Evolutionary conservation across 2,113 vertebrate species (phyloP).

Genomic region (Drymodes brunneopygia): DNA sequence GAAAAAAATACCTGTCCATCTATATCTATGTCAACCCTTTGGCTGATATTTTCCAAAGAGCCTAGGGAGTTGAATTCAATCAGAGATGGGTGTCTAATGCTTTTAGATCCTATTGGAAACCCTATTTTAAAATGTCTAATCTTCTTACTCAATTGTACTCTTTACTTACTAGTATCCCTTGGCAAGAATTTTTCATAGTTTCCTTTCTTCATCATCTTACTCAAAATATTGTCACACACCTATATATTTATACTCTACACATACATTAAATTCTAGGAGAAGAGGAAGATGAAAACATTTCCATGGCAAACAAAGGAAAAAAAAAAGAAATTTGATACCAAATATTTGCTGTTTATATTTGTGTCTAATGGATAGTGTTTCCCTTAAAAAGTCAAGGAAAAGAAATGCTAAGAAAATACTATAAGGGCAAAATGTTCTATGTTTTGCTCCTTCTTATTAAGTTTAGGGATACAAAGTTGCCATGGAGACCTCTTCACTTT

Average conservation of each 20-base stretch:
- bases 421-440: background rate
- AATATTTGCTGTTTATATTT: background rate
- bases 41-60: background rate
- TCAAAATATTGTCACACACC: background rate
- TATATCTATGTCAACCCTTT: background rate
- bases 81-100: background rate
- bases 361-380: background rate
- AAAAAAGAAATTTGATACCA: background rate
- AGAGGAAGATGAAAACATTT: background rate
- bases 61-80: background rate
- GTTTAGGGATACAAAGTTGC: conserved; percentile 16
- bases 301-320: background rate
- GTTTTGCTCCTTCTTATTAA: background rate
- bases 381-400: background rate
- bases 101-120: background rate
- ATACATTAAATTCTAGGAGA: background rate
- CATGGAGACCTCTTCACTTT: background rate
- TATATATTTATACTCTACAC: background rate
- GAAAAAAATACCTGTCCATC: background rate
- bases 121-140: background rate
- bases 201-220: background rate
- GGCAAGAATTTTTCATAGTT: background rate
- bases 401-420: background rate
- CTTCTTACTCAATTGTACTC: background rate
- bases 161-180: background rate